Percentiles rank a stretch among this genome's conserved stretches.
Conservation (phyloP, 2,888 invertebrate genomes). For the Macropis europaea region DNA sequence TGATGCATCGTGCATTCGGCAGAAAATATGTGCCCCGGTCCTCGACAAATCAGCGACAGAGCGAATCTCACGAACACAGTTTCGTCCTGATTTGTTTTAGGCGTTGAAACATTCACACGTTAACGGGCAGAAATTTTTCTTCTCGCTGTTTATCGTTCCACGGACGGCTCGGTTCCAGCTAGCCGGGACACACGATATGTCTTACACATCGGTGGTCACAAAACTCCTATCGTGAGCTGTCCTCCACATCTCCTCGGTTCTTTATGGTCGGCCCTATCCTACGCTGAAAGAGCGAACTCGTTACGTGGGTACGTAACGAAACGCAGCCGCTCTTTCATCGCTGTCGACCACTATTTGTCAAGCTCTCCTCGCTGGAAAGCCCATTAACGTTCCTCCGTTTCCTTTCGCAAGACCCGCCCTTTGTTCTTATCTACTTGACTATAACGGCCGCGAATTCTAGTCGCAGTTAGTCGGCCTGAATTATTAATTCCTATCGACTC, state of each 20-base stretch:
- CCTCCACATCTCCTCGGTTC: conserved; percentile 12
- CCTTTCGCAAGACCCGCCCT: conserved; percentile 31
- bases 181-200: conserved; percentile 13
- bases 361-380: conserved; percentile 36
- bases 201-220: background rate
- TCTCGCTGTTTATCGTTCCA: background rate
- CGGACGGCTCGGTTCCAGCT: background rate
- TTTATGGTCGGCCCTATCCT: conserved; percentile 30
- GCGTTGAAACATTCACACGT: background rate
- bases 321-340: conserved; percentile 39
- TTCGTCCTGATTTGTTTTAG: background rate
- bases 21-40: no score
- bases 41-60: no score
- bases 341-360: conserved; percentile 48
- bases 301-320: conserved; percentile 30
- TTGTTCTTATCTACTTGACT: conserved; percentile 48
- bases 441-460: conserved; percentile 21
- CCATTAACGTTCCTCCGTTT: conserved; percentile 42
- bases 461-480: conserved; percentile 3
- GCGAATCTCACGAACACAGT: no score
- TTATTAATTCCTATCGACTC: conserved; percentile 30
- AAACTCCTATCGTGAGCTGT: conserved; percentile 15
- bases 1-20: no score
- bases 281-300: conserved; percentile 30
- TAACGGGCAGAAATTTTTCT: background rate